These are phyloP conservation scores for Callaeas wilsoni DNA, from an alignment of 2,113 vertebrate species.

Conservation along the genomic window DNA sequence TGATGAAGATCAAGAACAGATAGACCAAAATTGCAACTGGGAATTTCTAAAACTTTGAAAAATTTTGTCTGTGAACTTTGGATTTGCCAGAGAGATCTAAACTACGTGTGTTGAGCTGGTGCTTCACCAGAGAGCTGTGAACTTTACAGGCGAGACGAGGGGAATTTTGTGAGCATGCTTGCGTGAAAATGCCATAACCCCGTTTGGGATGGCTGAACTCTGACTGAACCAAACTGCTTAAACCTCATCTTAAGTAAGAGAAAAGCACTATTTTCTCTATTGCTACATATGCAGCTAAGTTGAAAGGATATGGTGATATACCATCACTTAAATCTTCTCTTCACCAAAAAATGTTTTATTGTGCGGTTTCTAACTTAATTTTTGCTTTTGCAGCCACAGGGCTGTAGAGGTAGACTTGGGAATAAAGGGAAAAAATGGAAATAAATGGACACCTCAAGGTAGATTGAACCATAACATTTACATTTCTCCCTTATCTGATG, in stretches of 20 bases:
- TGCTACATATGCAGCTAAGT: background rate
- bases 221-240: background rate
- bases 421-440: background rate
- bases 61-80: background rate
- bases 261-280: background rate
- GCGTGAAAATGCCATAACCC: background rate
- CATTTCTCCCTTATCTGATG: conserved; percentile 36
- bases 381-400: background rate
- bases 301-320: background rate
- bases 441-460: background rate
- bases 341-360: background rate
- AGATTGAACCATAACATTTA: conserved; percentile 8
- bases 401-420: background rate
- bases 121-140: background rate
- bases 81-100: background rate
- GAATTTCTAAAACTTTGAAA: background rate
- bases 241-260: background rate
- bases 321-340: background rate
- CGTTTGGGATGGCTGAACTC: background rate
- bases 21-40: background rate
- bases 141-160: background rate
- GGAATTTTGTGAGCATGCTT: background rate
- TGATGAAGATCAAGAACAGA: background rate
- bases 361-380: background rate
- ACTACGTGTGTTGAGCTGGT: fast-evolving